Percentiles rank a stretch among this genome's conserved stretches.
Conservation (phyloP, 2,888 invertebrate genomes). For the Isoperla grammatica region DNA sequence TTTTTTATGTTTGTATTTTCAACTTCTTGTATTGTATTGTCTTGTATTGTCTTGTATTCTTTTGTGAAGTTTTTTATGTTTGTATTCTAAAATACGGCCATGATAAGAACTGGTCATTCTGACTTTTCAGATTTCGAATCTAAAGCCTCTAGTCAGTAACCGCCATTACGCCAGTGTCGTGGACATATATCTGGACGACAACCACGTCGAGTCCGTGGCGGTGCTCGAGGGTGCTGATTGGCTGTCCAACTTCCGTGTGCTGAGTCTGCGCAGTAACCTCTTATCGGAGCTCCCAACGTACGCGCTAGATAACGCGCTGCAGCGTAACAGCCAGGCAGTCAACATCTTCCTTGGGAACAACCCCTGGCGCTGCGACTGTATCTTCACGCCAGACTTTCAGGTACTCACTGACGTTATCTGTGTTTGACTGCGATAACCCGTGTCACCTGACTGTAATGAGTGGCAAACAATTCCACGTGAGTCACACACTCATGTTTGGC, state of each 20-base stretch:
- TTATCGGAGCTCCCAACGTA: conserved; percentile 72
- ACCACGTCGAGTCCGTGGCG: conserved; percentile 60
- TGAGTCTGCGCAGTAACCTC: conserved; percentile 70
- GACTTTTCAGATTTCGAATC: conserved; percentile 55
- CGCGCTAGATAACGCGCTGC: conserved; percentile 71
- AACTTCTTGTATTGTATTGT: no score
- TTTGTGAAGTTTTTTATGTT: no score
- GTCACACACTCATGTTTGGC: no score
- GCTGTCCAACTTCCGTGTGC: conserved; percentile 67
- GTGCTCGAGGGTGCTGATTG: conserved; percentile 71
- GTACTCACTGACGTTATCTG: conserved; percentile 38
- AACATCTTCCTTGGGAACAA: conserved; percentile 66
- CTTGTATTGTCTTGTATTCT: no score
- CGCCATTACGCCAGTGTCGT: conserved; percentile 59
- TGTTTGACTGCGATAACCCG: no score
- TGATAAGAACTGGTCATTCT: no score
- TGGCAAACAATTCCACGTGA: no score
- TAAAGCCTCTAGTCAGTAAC: conserved; percentile 58
- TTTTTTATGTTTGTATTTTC: no score
- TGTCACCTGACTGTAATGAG: no score
- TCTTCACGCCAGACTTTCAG: conserved; percentile 71
- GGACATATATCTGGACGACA: conserved; percentile 73
- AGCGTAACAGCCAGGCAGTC: conserved; percentile 64
- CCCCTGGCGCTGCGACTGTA: conserved; percentile 79
- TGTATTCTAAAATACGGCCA: no score